Base-by-base conservation (phyloP, 2,888 invertebrate species). In the Spisula solida region DNA sequence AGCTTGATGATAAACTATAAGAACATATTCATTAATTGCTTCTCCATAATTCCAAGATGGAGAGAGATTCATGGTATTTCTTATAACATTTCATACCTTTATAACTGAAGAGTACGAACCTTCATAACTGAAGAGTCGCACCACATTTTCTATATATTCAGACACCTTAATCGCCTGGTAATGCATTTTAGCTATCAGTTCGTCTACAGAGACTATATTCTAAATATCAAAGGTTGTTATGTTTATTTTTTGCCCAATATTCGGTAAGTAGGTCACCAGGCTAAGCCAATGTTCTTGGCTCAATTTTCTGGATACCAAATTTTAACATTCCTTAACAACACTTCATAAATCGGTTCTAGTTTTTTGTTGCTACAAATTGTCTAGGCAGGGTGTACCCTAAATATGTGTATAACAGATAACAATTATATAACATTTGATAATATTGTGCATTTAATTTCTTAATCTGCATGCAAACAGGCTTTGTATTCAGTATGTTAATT, bases 141-240 rank as follows among this genome's bases (percentile, higher is more conserved):
- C 25, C 34, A 16, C 75, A 34, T 75, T 34, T 75, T 75, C 75
- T 34, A 34, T 12, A 34, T 34, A 34, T 75, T 75, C 29, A 75
- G 31, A 75, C 75, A 75, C 75, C 75, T 75, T 34, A 75, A 75
- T 75, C 75, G 25, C 34, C 34, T 75, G 31, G 29, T 75, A 75
- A 75, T 75, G 75, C 34, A 31, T 75, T 75, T 34, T 31, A 34
- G 75, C 25, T 34, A 75, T 75, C 75, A 75, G 34, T 34, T 25
- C 8, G 34, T 29, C 31, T 70, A 75, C 31, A 16, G 34, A 75
- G 75, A 25, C 16, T 75, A 75, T 75, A 75, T 75, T 20, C 34
- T 75, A 75, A 75, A 75, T 75, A 75, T 34, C 75, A 75, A 75
- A 75, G 75, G 75, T 75, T 75, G 34, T 75, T 18, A 34, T 75